Evolutionary conservation across 2,797 vertebrate species (phyloP).

Genomic region (Enteromius treurensis): DNA sequence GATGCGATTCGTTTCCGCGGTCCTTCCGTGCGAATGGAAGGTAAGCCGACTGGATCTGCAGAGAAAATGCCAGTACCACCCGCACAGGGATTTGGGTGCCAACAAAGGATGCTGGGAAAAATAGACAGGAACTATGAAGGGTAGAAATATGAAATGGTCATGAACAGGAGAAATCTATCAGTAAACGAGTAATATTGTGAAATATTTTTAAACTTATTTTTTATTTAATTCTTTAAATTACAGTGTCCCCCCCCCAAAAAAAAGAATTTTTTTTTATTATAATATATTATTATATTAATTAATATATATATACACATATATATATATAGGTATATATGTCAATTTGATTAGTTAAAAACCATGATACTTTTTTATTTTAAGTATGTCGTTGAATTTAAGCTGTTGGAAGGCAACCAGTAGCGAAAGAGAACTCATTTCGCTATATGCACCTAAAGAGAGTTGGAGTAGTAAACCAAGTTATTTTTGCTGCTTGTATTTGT

Average conservation of each 20-base stretch:
- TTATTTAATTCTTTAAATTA: not conserved
- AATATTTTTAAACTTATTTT: not conserved
- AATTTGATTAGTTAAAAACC: not conserved
- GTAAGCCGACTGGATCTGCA: slow-evolving; percentile 59
- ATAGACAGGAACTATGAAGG: slow-evolving; percentile 31
- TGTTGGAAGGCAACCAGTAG: not conserved
- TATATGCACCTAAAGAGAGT: not conserved
- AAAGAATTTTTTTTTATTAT: too few relatives aligned
- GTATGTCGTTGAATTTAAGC: not conserved
- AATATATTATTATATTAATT: too few relatives aligned
- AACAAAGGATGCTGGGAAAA: slow-evolving; percentile 48
- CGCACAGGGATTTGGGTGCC: slow-evolving; percentile 54
- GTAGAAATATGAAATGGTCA: slow-evolving; percentile 7
- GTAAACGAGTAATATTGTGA: not conserved
- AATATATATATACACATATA: too few relatives aligned
- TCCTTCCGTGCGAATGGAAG: slow-evolving; percentile 55
- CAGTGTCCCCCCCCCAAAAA: not conserved
- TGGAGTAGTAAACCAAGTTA: not conserved
- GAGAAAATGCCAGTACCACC: slow-evolving; percentile 53
- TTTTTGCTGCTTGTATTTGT: not conserved
- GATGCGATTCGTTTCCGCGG: slow-evolving; percentile 59
- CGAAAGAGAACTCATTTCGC: not conserved
- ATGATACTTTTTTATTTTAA: not conserved
- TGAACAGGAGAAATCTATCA: not conserved
- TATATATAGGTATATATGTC: not conserved